Evolutionary conservation across 2,888 invertebrate genomes (phyloP).

Genomic region (Drosophila merina): DNA sequence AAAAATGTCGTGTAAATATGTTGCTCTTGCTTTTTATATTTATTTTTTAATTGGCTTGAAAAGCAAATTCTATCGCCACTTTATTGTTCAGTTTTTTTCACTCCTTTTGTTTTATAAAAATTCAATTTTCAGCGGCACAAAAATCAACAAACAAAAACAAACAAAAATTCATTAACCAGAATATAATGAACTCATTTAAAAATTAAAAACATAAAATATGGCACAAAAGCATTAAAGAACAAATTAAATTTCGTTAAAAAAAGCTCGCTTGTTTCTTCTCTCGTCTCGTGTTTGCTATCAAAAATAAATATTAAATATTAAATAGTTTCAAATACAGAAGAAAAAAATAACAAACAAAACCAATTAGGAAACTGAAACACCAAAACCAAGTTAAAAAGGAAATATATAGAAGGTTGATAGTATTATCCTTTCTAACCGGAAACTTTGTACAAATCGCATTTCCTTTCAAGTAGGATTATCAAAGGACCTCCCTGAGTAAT

Average conservation of each 20-base stretch:
- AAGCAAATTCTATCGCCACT: conserved; percentile 42
- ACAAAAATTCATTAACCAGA: conserved; percentile 46
- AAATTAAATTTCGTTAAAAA: conserved; percentile 23
- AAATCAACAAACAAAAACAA: conserved; percentile 47
- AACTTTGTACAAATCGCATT: not conserved
- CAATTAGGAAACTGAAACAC: conserved; percentile 19
- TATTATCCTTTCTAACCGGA: not conserved
- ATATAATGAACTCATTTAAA: conserved; percentile 40
- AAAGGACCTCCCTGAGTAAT: not conserved
- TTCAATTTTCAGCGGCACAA: conserved; percentile 42
- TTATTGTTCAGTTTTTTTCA: conserved; percentile 11
- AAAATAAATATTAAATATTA: conserved; percentile 2
- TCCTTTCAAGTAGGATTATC: not conserved
- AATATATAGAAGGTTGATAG: not conserved
- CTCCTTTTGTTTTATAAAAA: conserved; percentile 16
- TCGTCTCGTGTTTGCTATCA: conserved; percentile 25
- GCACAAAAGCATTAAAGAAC: conserved; percentile 40
- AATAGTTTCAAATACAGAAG: conserved; percentile 23
- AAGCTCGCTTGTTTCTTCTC: conserved; percentile 34
- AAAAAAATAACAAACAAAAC: conserved; percentile 19
- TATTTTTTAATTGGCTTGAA: conserved; percentile 31
- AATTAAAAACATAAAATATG: conserved; percentile 26
- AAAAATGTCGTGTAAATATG: conserved; percentile 66
- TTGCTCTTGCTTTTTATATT: conserved; percentile 30
- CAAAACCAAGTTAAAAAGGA: conserved; percentile 25